phyloP scores from a whole-genome alignment of 2,888 invertebrate genomes.

The Stenolophus ochropezus region DNA sequence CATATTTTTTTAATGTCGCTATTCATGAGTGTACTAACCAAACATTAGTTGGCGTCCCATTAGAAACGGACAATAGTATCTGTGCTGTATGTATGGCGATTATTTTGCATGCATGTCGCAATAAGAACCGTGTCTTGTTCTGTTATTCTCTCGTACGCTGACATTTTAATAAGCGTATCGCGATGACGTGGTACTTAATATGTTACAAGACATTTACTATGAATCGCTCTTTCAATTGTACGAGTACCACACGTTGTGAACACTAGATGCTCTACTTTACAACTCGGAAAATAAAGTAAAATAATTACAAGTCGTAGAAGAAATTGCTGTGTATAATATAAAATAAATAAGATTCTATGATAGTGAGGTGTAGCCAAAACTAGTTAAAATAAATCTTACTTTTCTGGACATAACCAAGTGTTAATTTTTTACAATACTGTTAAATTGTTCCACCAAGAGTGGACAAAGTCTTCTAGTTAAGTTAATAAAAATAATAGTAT shows the following conservation, averaged over 20 bases:
- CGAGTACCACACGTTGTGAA: background rate
- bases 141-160: background rate
- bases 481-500: too few species aligned
- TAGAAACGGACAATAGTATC: background rate
- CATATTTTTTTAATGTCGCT: too few species aligned
- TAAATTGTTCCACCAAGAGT: too few species aligned
- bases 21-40: background rate
- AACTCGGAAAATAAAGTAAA: too few species aligned
- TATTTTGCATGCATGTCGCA: conserved; percentile 14
- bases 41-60: background rate
- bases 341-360: too few species aligned
- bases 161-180: conserved; percentile 31
- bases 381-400: too few species aligned
- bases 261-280: background rate
- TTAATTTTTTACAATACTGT: too few species aligned
- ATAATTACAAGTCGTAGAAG: too few species aligned
- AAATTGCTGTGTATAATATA: too few species aligned
- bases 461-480: too few species aligned
- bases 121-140: conserved; percentile 20
- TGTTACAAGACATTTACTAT: conserved; percentile 1
- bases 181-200: background rate
- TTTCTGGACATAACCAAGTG: too few species aligned
- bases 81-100: background rate
- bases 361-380: too few species aligned
- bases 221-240: background rate